A percentile compares a stretch with the other conserved stretches of the same genome.
phyloP scores from a whole-genome alignment of 2,888 invertebrate genomes.

The Mesorhabditis spiculigera region DNA sequence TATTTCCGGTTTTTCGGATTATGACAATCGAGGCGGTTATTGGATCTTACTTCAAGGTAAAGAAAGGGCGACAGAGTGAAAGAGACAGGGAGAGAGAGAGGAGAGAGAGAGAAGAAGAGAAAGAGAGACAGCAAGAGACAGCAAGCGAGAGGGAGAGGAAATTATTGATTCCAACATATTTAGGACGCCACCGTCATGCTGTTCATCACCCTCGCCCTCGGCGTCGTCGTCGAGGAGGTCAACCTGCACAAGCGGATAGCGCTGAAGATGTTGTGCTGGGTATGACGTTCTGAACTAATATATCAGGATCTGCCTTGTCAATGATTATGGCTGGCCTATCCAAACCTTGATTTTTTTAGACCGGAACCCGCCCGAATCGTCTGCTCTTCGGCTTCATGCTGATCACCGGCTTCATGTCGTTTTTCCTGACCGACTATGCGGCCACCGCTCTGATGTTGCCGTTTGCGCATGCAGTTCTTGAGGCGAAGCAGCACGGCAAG shows the following conservation, averaged over 20 bases:
- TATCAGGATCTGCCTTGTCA: too few relatives aligned
- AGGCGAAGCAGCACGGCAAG: neutral
- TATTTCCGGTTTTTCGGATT: slow-evolving; percentile 38
- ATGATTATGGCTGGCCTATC: neutral
- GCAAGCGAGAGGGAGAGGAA: too few relatives aligned
- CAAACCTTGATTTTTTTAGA: neutral
- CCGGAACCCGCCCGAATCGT: too few relatives aligned
- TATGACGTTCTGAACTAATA: neutral
- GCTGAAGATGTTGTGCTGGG: slow-evolving; percentile 25
- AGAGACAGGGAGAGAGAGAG: too few relatives aligned
- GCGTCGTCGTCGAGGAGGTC: slow-evolving; percentile 34
- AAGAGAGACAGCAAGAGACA: too few relatives aligned
- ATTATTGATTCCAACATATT: too few relatives aligned
- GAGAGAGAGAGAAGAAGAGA: too few relatives aligned
- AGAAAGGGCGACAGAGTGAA: too few relatives aligned
- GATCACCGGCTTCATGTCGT: slow-evolving; percentile 23
- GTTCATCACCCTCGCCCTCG: slow-evolving; percentile 29
- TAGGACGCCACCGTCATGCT: slow-evolving; percentile 33
- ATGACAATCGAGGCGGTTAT: slow-evolving; percentile 26
- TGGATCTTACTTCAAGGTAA: slow-evolving; percentile 24
- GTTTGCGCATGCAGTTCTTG: slow-evolving; percentile 78
- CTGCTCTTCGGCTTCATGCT: slow-evolving; percentile 18
- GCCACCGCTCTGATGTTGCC: slow-evolving; percentile 84
- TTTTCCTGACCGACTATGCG: slow-evolving; percentile 49
- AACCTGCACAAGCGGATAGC: slow-evolving; percentile 32